These are phyloP conservation scores for Trachurus trachurus DNA, from an alignment of 2,797 vertebrate species.

Conservation along the genomic window DNA sequence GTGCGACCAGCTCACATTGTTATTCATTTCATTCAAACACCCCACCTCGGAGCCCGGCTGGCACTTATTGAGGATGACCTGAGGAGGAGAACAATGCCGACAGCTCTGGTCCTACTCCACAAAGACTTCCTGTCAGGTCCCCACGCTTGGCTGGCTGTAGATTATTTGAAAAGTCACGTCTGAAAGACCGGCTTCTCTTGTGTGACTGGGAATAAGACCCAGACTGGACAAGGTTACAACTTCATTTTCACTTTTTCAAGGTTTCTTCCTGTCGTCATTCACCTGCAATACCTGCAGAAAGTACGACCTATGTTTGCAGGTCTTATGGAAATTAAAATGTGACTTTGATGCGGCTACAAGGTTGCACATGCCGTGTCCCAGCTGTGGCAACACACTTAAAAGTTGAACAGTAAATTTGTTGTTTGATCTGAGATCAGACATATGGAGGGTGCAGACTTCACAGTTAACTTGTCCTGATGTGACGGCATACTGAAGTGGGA, in stretches of 20 bases:
- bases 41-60: background rate
- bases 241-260: background rate
- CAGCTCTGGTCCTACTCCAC: conserved; percentile 1
- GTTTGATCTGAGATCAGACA: conserved; percentile 3
- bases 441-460: background rate
- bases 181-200: background rate
- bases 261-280: background rate
- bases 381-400: background rate
- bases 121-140: conserved; percentile 10
- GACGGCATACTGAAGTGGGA: conserved; percentile 4
- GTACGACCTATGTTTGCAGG: background rate
- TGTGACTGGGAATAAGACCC: background rate
- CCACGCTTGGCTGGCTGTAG: background rate
- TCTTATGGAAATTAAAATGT: background rate
- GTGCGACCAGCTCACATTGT: background rate
- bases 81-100: conserved; percentile 5
- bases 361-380: background rate
- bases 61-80: background rate
- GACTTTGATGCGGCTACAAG: background rate
- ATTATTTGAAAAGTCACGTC: background rate
- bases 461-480: conserved; percentile 3
- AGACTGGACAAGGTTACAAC: background rate
- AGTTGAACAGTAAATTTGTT: too few relatives aligned
- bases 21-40: conserved; percentile 7
- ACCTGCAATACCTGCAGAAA: background rate